Evolutionary conservation across 2,888 invertebrate genomes (phyloP), one percentile per base, ranked within the genome.

Genomic region (Dendrolimus pini): DNA sequence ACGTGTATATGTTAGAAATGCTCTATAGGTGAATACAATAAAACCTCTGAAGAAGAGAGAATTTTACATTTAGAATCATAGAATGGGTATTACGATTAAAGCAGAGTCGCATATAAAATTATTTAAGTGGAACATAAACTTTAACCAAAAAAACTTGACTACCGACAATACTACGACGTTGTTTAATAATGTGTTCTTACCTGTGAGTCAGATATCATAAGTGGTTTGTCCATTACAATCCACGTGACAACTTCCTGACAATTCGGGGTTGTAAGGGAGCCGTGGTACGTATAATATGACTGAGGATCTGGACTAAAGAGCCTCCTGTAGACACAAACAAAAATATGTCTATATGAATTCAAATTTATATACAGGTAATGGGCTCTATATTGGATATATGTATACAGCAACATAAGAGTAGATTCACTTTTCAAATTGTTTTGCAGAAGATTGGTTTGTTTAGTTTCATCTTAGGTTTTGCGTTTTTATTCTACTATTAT

Each of bases 171-270:
- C 30, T 30, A 6, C 3, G 30, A 30, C 30, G 3, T 30, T 30
- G 30, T 30, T 30, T 30, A 30, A 30, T 30, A 30, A 52, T 53
- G 13, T 52, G 30, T 54, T 58, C 61, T 73, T 65, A 92, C 92
- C 83, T 92, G 91, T 1, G 75, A 68, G 57, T 89, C 80, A 54
- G 86, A 80, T 14, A 91, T 84, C 42, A 62, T 67, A 10, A 87
- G 66, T 0, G 87, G 85, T 53, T 74, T 72, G 61, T 88, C 82
- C 84, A 89, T 87, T 55, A 96, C 92, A 41, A 95, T 94, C 95
- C 96, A 96, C 1, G 93, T 93, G 54, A 96, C 95, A 0, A 92
- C 91, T 76, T 96, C 96, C 54, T 93, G 91, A 71, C 96, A 96
- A 55, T 77, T 77, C 2, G 96, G 96, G 0, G 96, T 96, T 9